Percentiles rank a stretch among this genome's conserved stretches.
These are phyloP conservation scores for Prunella himalayana DNA, from an alignment of 2,113 vertebrate genomes.

Conservation along the genomic window DNA sequence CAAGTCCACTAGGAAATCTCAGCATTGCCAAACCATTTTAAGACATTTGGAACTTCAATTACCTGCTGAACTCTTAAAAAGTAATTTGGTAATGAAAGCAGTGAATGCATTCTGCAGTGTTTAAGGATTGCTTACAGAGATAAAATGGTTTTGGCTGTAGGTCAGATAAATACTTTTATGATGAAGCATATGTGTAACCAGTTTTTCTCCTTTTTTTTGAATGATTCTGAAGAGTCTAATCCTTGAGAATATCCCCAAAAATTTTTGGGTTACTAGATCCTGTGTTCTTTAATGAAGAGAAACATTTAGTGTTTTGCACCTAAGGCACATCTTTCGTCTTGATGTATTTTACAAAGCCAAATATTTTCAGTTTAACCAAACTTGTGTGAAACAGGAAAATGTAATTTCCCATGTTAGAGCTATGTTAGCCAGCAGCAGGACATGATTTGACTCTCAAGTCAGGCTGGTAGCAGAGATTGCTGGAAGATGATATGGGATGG, in stretches of 20 bases:
- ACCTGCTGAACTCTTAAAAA: conserved; percentile 60
- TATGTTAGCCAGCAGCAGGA: neutral
- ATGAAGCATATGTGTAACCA: conserved; percentile 22
- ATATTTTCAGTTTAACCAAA: neutral
- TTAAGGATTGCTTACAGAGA: conserved; percentile 59
- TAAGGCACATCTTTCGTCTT: neutral
- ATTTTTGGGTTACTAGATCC: neutral
- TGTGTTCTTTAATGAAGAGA: neutral
- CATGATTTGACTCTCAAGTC: neutral
- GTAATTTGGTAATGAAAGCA: conserved; percentile 57
- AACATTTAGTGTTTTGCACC: neutral
- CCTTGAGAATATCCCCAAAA: neutral
- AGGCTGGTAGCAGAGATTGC: neutral
- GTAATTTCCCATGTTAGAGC: neutral
- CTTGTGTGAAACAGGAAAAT: neutral
- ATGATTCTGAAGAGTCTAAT: neutral
- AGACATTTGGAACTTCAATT: conserved; percentile 62
- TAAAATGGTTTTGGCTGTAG: conserved; percentile 54
- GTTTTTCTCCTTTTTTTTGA: neutral
- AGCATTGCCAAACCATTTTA: conserved; percentile 45
- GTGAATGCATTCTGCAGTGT: conserved; percentile 40
- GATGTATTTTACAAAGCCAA: neutral
- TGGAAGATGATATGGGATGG: neutral
- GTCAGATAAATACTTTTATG: conserved; percentile 51
- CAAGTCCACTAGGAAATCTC: conserved; percentile 44